Evolutionary conservation across 1,140 invertebrate genomes (phyloP).

Genomic region (Cydia fagiglandana): DNA sequence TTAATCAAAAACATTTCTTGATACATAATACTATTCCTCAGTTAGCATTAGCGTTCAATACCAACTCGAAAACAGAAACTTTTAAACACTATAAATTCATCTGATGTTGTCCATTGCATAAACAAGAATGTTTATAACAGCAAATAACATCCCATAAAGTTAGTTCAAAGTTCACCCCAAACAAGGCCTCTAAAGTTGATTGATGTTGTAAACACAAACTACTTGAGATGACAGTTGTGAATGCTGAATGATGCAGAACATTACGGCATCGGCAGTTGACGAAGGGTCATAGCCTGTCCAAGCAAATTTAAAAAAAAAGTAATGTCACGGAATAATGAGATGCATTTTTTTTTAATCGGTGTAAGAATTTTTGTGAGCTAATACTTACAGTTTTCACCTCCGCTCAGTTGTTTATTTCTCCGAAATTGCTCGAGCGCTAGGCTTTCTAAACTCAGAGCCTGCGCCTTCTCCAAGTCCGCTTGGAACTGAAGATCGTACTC

Average conservation of each 20-base stretch:
- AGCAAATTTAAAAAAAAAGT: background rate
- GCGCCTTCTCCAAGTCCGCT: slow-evolving; percentile 91
- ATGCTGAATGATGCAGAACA: background rate
- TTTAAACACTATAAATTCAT: background rate
- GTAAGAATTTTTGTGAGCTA: background rate
- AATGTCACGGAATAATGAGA: background rate
- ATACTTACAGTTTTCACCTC: slow-evolving; percentile 63
- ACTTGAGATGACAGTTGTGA: slow-evolving; percentile 17
- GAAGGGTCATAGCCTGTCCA: background rate
- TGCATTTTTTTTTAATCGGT: background rate
- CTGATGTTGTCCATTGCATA: background rate
- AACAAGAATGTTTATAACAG: background rate
- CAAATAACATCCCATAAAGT: slow-evolving; percentile 1
- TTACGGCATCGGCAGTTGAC: background rate
- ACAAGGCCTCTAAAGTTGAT: slow-evolving; percentile 6
- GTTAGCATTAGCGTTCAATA: too few species aligned
- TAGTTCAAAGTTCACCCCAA: slow-evolving; percentile 18
- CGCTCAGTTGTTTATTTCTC: slow-evolving; percentile 79
- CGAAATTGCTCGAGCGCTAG: slow-evolving; percentile 90
- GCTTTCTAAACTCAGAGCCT: slow-evolving; percentile 91
- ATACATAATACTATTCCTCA: too few species aligned
- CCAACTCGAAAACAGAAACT: too few species aligned
- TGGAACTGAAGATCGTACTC: slow-evolving; percentile 91
- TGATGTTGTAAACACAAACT: slow-evolving; percentile 28
- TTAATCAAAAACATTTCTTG: too few species aligned